Conservation (phyloP, 2,888 invertebrate species). For the Tetragonisca angustula region DNA sequence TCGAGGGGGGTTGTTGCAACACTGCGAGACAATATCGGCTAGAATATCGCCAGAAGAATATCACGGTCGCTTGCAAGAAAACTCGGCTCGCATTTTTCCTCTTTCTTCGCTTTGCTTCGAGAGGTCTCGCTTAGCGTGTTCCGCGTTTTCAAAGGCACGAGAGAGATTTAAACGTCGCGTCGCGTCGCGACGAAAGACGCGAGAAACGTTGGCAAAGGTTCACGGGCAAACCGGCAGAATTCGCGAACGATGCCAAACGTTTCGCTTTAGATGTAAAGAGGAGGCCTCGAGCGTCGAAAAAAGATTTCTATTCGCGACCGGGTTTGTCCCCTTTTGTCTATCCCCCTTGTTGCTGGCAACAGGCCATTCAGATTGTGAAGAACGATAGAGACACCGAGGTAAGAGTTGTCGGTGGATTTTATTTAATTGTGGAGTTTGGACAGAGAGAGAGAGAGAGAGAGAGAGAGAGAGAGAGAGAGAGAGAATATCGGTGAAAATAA, state of each 20-base stretch:
- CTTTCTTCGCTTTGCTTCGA: background rate
- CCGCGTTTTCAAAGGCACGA: background rate
- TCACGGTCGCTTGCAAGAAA: background rate
- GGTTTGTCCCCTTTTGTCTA: slow-evolving; percentile 20
- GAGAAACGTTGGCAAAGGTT: slow-evolving; percentile 9
- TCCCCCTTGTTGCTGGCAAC: slow-evolving; percentile 15
- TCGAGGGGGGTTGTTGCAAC: background rate
- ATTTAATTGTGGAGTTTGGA: background rate
- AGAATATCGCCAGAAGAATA: background rate
- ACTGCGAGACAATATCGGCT: slow-evolving; percentile 12
- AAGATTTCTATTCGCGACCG: slow-evolving; percentile 13
- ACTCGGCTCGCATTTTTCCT: background rate
- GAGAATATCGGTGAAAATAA: too few relatives aligned
- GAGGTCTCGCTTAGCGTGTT: background rate
- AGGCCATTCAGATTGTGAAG: slow-evolving; percentile 13
- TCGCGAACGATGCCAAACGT: slow-evolving; percentile 25
- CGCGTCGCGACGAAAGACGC: background rate
- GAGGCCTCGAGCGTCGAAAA: slow-evolving; percentile 8
- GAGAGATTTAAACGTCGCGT: background rate
- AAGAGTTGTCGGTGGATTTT: background rate
- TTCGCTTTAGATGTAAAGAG: slow-evolving; percentile 1
- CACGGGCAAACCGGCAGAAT: background rate
- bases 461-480: too few relatives aligned
- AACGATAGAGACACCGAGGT: background rate
- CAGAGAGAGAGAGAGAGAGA: too few relatives aligned